phyloP scores from a whole-genome alignment of 2,113 vertebrate genomes.

The Uria lomvia region DNA sequence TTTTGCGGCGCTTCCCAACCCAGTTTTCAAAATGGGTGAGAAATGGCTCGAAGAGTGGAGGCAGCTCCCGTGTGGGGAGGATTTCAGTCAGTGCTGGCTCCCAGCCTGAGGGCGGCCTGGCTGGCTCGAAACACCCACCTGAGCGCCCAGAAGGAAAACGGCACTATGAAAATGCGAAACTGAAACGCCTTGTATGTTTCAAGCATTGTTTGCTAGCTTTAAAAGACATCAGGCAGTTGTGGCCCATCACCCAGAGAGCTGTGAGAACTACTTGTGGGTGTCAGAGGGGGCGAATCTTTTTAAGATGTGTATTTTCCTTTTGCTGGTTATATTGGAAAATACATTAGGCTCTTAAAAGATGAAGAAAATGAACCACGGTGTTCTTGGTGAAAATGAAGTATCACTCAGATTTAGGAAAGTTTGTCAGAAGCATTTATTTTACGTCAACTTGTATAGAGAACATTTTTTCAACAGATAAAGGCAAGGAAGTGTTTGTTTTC shows the following conservation, averaged over 20 bases:
- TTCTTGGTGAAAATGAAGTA: background rate
- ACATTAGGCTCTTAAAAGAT: background rate
- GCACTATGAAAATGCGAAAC: accelerated
- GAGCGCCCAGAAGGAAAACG: accelerated
- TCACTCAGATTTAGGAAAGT: slow-evolving; percentile 9
- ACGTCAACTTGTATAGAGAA: background rate
- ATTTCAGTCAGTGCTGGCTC: accelerated
- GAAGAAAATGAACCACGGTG: background rate
- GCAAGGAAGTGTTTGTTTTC: background rate
- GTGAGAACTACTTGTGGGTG: accelerated
- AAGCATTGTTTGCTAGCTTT: accelerated
- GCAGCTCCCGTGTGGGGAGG: accelerated
- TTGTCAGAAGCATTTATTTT: slow-evolving; percentile 44
- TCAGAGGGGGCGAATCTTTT: background rate
- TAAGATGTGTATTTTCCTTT: background rate
- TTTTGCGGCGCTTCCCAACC: background rate
- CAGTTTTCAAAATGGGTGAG: background rate
- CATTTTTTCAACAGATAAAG: background rate
- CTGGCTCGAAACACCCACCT: background rate
- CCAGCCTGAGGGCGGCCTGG: background rate
- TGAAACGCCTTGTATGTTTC: accelerated
- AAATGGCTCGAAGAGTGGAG: accelerated
- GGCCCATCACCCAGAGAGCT: too few species aligned
- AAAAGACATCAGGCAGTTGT: accelerated
- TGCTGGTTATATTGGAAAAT: background rate